Conservation (phyloP, 2,888 invertebrate genomes). For the Epicampocera succincta region DNA sequence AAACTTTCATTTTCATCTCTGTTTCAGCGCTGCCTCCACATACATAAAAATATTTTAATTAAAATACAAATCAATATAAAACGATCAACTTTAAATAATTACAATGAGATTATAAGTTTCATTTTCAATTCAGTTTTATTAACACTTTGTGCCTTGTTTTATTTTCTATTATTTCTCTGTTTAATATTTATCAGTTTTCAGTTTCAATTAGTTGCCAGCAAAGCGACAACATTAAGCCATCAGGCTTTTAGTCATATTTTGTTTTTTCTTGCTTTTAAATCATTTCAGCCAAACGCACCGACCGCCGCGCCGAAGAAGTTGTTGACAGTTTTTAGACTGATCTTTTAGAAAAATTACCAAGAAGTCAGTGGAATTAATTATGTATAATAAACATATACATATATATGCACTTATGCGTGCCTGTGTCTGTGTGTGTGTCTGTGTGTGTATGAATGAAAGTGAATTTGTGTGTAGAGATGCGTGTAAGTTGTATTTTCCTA, state of each 20-base stretch:
- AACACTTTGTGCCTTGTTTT: neutral
- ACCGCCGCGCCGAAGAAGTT: slow-evolving; percentile 18
- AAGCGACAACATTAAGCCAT: slow-evolving; percentile 46
- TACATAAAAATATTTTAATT: slow-evolving; percentile 58
- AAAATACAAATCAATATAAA: slow-evolving; percentile 49
- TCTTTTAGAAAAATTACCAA: slow-evolving; percentile 43
- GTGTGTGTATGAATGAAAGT: too few species aligned
- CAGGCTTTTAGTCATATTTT: slow-evolving; percentile 25
- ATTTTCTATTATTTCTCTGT: slow-evolving; percentile 32
- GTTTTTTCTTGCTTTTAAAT: slow-evolving; percentile 37
- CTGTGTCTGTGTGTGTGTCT: too few species aligned
- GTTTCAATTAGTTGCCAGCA: slow-evolving; percentile 24
- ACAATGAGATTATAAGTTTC: slow-evolving; percentile 58
- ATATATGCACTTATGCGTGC: too few species aligned
- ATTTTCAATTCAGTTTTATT: slow-evolving; percentile 53
- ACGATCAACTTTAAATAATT: slow-evolving; percentile 55
- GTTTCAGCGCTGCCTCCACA: too few species aligned
- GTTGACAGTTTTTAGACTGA: neutral
- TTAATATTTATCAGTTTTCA: slow-evolving; percentile 46
- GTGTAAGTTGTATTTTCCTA: neutral
- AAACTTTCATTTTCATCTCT: slow-evolving; percentile 58
- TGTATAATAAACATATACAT: slow-evolving; percentile 3
- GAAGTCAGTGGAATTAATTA: slow-evolving; percentile 55
- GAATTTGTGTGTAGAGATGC: neutral
- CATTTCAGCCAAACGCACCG: slow-evolving; percentile 20